Evolutionary conservation across 2,888 invertebrate species (phyloP).

Genomic region (Watsonalla binaria): DNA sequence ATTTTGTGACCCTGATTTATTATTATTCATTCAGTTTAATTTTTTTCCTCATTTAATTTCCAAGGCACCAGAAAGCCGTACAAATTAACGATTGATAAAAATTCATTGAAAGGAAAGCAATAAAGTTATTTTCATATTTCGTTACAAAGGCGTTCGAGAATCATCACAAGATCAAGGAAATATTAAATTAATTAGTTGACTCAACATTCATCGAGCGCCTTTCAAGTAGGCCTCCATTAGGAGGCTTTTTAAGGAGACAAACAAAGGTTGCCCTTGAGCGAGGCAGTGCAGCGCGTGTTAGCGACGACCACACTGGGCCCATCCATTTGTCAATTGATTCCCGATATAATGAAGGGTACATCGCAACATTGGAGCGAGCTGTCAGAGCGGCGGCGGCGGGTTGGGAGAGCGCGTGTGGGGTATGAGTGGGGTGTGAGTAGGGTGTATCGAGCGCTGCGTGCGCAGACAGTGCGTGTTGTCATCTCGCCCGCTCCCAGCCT

Average conservation of each 20-base stretch:
- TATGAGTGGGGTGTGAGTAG: conserved; percentile 44
- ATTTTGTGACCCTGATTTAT: too few species aligned
- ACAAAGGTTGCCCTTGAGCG: conserved; percentile 38
- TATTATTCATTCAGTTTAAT: too few species aligned
- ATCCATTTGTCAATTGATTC: conserved; percentile 77
- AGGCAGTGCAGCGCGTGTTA: conserved; percentile 27
- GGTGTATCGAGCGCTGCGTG: conserved; percentile 62
- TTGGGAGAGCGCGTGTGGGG: conserved; percentile 58
- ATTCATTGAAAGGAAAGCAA: too few species aligned
- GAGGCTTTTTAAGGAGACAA: conserved; percentile 49
- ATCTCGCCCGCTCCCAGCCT: conserved; percentile 40
- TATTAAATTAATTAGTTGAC: conserved; percentile 36
- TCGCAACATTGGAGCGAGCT: conserved; percentile 66
- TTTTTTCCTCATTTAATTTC: too few species aligned
- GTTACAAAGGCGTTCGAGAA: conserved; percentile 19
- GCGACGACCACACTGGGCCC: conserved; percentile 40
- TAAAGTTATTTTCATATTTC: too few species aligned
- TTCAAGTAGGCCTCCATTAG: conserved; percentile 34
- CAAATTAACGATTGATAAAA: neutral
- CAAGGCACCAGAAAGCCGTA: too few species aligned
- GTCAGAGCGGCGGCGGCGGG: conserved; percentile 63
- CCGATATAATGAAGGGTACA: conserved; percentile 75
- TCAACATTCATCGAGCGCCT: conserved; percentile 27
- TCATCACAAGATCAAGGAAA: conserved; percentile 23
- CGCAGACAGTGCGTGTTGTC: conserved; percentile 51